A percentile compares a stretch with the other conserved stretches of the same genome.
Conservation (phyloP, 2,113 vertebrate genomes). For the Columba janthina region DNA sequence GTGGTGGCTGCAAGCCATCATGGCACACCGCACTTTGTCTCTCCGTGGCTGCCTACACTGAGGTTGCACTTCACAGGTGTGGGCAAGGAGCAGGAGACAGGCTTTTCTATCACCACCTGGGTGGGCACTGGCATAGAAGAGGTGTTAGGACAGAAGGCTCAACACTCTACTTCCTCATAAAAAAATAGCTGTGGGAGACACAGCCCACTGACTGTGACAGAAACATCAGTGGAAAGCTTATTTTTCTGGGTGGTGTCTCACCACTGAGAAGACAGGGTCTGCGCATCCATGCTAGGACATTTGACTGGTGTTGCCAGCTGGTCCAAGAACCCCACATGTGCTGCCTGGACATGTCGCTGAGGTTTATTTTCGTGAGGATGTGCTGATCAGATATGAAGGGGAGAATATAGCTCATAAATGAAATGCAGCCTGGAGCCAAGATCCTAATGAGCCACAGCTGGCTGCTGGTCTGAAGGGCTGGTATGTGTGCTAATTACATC, state of each 20-base stretch:
- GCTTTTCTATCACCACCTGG: not conserved
- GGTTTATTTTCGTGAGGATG: slow-evolving; percentile 10
- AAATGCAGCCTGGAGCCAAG: not conserved
- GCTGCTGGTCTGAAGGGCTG: not conserved
- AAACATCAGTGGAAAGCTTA: not conserved
- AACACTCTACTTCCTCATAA: not conserved
- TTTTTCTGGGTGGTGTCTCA: not conserved
- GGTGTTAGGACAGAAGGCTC: fast-evolving
- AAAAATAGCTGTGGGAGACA: not conserved
- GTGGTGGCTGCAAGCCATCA: fast-evolving
- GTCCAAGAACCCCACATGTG: not conserved
- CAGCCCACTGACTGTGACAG: not conserved
- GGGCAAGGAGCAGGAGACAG: not conserved
- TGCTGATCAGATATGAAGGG: not conserved
- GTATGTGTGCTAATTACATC: slow-evolving; percentile 12
- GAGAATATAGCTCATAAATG: slow-evolving; percentile 5
- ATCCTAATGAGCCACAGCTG: slow-evolving; percentile 59
- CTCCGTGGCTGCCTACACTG: fast-evolving
- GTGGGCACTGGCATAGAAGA: not conserved
- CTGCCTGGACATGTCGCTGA: not conserved
- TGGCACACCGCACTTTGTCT: not conserved
- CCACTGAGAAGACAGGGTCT: not conserved
- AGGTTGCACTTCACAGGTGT: fast-evolving
- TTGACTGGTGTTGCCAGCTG: not conserved
- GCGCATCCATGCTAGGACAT: not conserved